Evolutionary conservation across 2,113 vertebrate genomes (phyloP).

Genomic region (Paralichthys olivaceus): DNA sequence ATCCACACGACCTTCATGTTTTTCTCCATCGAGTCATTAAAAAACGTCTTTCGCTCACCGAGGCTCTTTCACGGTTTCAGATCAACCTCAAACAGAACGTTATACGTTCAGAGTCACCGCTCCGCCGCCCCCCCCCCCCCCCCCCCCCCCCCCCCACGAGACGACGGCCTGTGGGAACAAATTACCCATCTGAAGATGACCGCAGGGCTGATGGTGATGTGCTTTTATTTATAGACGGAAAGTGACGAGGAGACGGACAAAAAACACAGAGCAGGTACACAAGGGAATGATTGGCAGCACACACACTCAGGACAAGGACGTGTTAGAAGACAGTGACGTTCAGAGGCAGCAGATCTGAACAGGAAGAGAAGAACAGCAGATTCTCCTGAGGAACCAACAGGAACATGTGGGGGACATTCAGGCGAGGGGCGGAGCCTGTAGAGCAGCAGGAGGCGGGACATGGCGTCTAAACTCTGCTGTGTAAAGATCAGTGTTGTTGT

Average conservation of each 20-base stretch:
- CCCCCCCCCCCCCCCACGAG: constrained; percentile 3
- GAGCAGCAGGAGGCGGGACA: too few species aligned
- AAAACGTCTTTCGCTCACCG: not conserved
- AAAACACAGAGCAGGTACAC: not conserved
- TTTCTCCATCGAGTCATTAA: not conserved
- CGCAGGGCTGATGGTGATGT: not conserved
- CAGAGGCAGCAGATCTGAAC: constrained; percentile 5
- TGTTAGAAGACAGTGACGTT: not conserved
- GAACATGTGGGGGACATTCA: too few species aligned
- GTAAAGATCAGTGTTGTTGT: too few species aligned
- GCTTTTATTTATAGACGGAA: constrained; percentile 58
- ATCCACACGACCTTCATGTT: too few species aligned
- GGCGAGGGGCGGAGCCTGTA: too few species aligned
- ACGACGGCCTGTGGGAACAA: constrained; percentile 33
- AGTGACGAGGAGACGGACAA: constrained; percentile 14
- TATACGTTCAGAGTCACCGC: not conserved
- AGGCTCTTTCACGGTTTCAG: not conserved
- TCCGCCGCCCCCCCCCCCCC: too few species aligned
- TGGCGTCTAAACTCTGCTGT: too few species aligned
- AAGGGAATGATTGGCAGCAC: constrained; percentile 13
- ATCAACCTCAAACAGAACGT: not conserved
- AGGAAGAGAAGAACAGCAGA: not conserved
- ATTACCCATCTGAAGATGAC: constrained; percentile 29
- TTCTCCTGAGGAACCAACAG: not conserved
- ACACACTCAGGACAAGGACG: not conserved